Evolutionary conservation across 2,797 vertebrate species (phyloP), one percentile per base, ranked within the genome.

Genomic region (Crax fasciolata): DNA sequence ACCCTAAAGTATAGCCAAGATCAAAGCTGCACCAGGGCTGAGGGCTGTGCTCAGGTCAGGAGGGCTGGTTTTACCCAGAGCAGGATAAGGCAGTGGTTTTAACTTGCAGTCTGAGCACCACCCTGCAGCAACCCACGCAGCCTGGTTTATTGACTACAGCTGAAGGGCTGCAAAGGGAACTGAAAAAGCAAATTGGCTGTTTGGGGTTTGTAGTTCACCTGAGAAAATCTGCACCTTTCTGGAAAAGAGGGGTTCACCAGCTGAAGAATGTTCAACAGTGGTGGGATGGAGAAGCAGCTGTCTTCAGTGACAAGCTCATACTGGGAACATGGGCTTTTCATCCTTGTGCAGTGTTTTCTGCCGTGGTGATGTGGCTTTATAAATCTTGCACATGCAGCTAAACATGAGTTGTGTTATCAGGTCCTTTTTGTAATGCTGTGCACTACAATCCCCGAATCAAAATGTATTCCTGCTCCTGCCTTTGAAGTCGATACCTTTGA

Each of bases 401-500:
- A 90, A 75, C 43, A 54, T 38, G 41, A 93, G 41, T 35, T 90
- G 32, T 71, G 24, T 84, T 79, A 78, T 55, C 82, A 84, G 19
- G 38, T 91, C 32, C 52, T 86, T 76, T 90, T 78, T 81, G 38
- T 88, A 63, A 59, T 73, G 71, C 92, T 90, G 23, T 79, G 63
- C 1, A 5, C 63, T 82, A 28, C 88, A 74, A 2, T 72, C 63
- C 72, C 38, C 32, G 66, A 90, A 84, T 86, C 41, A 78, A 84
- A 94, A 88, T 86, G 38, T 81, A 57, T 90, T 89, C 59, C 48
- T 79, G 39, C 52, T 88, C 73, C 72, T 96, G n/a, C 59, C 87
- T 96, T 96, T 96, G 92, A 96, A 94, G 83, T 90, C 65, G 59
- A 39, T 86, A 82, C 44, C 57, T 97, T 93, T 95, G 94, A 95